Evolutionary conservation across 1,140 invertebrate genomes (phyloP).

Genomic region (Drosophila fuyamai): DNA sequence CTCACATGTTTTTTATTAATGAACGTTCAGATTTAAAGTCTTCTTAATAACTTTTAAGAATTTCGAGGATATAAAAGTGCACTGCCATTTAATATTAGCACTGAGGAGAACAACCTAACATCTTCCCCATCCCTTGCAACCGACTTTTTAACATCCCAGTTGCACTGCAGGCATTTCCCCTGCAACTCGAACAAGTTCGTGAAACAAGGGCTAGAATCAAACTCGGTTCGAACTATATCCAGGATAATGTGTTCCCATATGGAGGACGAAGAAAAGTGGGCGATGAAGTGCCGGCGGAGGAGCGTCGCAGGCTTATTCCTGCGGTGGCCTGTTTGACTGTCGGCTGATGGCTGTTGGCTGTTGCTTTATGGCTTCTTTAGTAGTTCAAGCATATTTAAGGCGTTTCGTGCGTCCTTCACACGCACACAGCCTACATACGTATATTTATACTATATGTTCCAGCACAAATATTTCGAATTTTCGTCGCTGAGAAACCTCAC

Average conservation of each 20-base stretch:
- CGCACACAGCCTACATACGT: conserved; percentile 32
- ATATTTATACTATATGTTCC: conserved; percentile 19
- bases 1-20: no score
- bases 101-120: not conserved
- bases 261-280: conserved; percentile 9
- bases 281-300: conserved; percentile 30
- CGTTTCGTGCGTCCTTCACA: conserved; percentile 60
- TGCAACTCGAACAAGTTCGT: conserved; percentile 27
- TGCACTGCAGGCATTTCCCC: conserved; percentile 28
- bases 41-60: no score
- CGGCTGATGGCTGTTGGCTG: conserved; percentile 58
- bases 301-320: conserved; percentile 45
- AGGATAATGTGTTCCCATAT: conserved; percentile 8
- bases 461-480: conserved; percentile 36
- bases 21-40: no score
- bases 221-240: not conserved
- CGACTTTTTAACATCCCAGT: conserved; percentile 13
- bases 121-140: not conserved
- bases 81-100: not conserved
- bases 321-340: conserved; percentile 57
- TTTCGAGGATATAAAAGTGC: no score
- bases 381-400: conserved; percentile 74
- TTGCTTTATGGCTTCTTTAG: conserved; percentile 76
- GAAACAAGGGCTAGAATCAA: not conserved
- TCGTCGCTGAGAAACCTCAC: conserved; percentile 62